These are phyloP conservation scores for Gymnothorax reevesii DNA, from an alignment of 2,797 vertebrate species.

Conservation along the genomic window DNA sequence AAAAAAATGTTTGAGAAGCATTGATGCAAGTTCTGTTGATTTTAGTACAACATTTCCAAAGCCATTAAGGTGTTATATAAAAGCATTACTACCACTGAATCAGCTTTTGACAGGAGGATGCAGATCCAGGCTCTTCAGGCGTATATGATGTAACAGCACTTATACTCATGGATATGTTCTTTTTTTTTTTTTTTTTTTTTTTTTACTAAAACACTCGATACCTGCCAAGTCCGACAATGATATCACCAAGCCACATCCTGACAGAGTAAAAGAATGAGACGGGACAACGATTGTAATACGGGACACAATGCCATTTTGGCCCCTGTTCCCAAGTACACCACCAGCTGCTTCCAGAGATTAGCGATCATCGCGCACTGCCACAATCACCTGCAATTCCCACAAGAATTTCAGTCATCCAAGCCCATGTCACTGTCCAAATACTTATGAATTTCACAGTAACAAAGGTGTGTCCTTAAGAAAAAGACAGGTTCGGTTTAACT, in stretches of 20 bases:
- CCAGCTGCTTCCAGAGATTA: neutral
- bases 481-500: neutral
- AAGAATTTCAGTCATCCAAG: too few relatives aligned
- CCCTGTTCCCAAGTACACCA: neutral
- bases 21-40: neutral
- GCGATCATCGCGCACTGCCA: neutral
- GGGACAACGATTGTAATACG: neutral
- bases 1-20: neutral
- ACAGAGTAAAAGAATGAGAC: neutral
- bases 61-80: neutral
- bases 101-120: neutral
- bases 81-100: neutral
- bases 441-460: too few relatives aligned
- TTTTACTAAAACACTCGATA: neutral
- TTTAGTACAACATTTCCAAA: neutral
- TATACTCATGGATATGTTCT: neutral
- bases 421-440: too few relatives aligned
- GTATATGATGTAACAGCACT: too few relatives aligned
- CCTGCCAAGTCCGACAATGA: neutral
- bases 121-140: neutral
- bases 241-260: neutral
- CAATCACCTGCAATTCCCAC: neutral
- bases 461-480: neutral
- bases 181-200: too few relatives aligned
- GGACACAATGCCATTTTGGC: neutral